Evolutionary conservation across 2,113 vertebrate species (phyloP).

Genomic region (Poeciliopsis turrubarensis): DNA sequence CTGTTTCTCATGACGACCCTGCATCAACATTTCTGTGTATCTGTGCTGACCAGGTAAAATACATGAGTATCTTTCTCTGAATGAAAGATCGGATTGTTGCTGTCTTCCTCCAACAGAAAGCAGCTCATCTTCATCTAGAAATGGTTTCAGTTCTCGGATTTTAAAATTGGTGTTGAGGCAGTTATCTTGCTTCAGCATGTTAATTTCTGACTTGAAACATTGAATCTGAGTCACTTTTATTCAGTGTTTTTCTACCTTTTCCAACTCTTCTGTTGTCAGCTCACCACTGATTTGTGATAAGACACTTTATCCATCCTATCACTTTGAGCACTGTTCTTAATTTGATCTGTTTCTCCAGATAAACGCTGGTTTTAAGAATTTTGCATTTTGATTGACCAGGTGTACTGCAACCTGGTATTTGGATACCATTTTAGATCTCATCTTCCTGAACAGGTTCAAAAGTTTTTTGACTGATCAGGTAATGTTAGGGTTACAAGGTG

Average conservation of each 20-base stretch:
- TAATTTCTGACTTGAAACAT: slow-evolving; percentile 18
- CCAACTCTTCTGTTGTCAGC: slow-evolving; percentile 6
- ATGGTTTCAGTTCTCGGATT: background rate
- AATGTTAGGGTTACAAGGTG: slow-evolving; percentile 11
- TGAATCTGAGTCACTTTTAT: slow-evolving; percentile 11
- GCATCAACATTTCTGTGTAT: too few relatives aligned
- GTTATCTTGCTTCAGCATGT: background rate
- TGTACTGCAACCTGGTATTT: slow-evolving; percentile 14
- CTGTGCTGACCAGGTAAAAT: too few relatives aligned
- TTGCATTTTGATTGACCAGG: slow-evolving; percentile 1
- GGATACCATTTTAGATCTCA: slow-evolving; percentile 4
- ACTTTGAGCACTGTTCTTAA: background rate
- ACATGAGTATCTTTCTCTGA: too few relatives aligned
- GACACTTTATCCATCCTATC: slow-evolving; percentile 32
- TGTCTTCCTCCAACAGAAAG: too few relatives aligned
- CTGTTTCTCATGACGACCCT: too few relatives aligned
- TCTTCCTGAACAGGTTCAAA: background rate
- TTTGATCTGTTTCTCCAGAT: too few relatives aligned
- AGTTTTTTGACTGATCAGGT: background rate
- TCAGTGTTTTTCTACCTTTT: background rate
- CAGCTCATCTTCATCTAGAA: too few relatives aligned
- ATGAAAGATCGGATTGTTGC: too few relatives aligned
- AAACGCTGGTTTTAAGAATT: background rate
- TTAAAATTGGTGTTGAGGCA: background rate
- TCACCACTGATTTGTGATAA: slow-evolving; percentile 14